Base-by-base conservation (phyloP, 2,113 vertebrate genomes). In the Sitta europaea region DNA sequence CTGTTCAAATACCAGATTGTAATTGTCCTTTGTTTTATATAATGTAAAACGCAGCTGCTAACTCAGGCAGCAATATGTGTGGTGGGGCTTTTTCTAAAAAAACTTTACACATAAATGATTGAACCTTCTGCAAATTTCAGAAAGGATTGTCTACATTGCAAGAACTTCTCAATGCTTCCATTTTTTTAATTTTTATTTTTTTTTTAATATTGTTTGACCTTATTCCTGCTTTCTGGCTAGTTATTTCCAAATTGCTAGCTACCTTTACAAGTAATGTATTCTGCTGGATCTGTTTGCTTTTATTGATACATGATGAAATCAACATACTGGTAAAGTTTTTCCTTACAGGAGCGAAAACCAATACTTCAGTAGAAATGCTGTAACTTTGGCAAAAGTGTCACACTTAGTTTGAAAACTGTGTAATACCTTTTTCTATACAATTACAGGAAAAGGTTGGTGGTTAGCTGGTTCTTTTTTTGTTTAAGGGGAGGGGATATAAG, bases 181-280 rank as follows among this genome's bases (percentile, higher is more conserved):
- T 8, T 65, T 36, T 13, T 16, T 40, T 40, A 13, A 11, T 40
- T 45, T 36, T 15, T 16, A 2, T 8, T 28, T 21, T 31, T 14
- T 54, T 31, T 42, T 12, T 7, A 12, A 11, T 42, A 22, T 10
- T 50, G 1, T 0, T 0, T 73, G 11, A 33, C 14, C 22, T 76
- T 76, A 28, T 48, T 90, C 11, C 17, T 78, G 7, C 21, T 47
- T 84, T 72, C 31, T 90, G 29, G 36, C 5, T 92, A 42, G 10
- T 61, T 84, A 51, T 81, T 88, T 92, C 40, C 36, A 65, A 47
- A n/a, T 10, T 48, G 9, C 51, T 77, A 57, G 17, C 59, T 75
- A 28, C 11, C 3, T 53, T 92, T 57, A 70, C 10, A 23, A 40
- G 29, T 68, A 45, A 8, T 38, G 2, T 55, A 28, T 50, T 82